Conservation (phyloP, 2,113 vertebrate species). For the Agapornis roseicollis region DNA sequence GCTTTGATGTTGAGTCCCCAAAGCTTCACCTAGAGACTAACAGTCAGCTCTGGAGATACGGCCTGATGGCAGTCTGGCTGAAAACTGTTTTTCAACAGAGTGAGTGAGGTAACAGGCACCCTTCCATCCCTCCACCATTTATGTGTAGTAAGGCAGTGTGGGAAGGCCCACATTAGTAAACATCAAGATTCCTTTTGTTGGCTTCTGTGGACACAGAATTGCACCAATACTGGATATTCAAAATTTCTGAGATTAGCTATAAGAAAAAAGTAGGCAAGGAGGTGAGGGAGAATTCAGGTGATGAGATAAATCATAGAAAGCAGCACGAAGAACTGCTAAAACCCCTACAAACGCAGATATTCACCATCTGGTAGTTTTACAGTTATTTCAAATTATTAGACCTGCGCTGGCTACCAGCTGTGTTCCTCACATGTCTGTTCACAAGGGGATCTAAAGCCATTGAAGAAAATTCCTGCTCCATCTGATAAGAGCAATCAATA, state of each 20-base stretch:
- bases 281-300: not conserved
- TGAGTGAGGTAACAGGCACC: not conserved
- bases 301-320: not conserved
- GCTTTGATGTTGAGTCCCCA: not conserved
- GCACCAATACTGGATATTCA: not conserved
- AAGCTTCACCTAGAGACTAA: not conserved
- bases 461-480: not conserved
- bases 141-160: not conserved
- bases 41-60: not conserved
- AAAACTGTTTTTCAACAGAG: not conserved
- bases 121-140: not conserved
- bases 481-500: not conserved
- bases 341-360: rapidly evolving
- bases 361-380: not conserved
- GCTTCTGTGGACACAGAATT: not conserved
- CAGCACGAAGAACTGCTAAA: not conserved
- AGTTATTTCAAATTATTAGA: not conserved
- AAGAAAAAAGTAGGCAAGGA: not conserved
- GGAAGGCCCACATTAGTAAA: not conserved
- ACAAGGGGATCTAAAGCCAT: not conserved
- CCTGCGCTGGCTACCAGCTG: not conserved
- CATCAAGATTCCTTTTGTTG: not conserved
- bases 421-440: not conserved
- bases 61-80: not conserved
- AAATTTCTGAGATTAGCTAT: not conserved